Evolutionary conservation across 2,888 invertebrate genomes (phyloP).

Genomic region (Rapana venosa): DNA sequence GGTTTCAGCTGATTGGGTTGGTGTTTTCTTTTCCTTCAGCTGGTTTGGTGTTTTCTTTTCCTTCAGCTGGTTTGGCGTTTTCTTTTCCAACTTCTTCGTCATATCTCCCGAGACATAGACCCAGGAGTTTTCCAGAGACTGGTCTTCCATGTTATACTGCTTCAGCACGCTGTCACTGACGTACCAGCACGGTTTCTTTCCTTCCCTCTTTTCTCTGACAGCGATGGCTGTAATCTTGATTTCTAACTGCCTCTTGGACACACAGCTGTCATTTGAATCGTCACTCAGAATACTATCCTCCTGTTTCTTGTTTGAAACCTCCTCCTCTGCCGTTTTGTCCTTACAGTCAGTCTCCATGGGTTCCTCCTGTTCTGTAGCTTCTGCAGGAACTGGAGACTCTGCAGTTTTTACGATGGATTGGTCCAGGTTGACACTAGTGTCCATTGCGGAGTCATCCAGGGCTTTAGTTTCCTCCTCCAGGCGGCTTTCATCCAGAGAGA

Average conservation of each 20-base stretch:
- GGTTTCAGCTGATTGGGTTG: slow-evolving; percentile 19
- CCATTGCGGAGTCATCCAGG: slow-evolving; percentile 35
- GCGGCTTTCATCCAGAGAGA: slow-evolving; percentile 41
- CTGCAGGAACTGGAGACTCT: not conserved
- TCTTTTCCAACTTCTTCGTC: slow-evolving; percentile 45
- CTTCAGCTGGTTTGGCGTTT: not conserved
- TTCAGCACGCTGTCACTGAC: slow-evolving; percentile 82
- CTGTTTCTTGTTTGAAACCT: slow-evolving; percentile 6
- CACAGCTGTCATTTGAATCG: slow-evolving; percentile 55
- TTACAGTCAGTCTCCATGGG: slow-evolving; percentile 30
- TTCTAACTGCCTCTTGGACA: slow-evolving; percentile 74
- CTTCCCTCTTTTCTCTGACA: slow-evolving; percentile 82
- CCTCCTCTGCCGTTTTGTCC: slow-evolving; percentile 15
- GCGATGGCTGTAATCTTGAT: slow-evolving; percentile 82
- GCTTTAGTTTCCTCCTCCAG: slow-evolving; percentile 45
- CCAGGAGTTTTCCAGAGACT: slow-evolving; percentile 82
- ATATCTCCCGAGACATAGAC: slow-evolving; percentile 77
- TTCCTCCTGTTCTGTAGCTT: slow-evolving; percentile 29
- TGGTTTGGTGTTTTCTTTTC: slow-evolving; percentile 29
- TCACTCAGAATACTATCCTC: slow-evolving; percentile 43
- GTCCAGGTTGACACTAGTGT: slow-evolving; percentile 31
- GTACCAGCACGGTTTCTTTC: slow-evolving; percentile 84
- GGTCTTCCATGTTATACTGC: slow-evolving; percentile 80
- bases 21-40: slow-evolving; percentile 26
- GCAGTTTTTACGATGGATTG: not conserved